phyloP scores from a whole-genome alignment of 1,140 invertebrate genomes.

The Dendroctonus valens region DNA sequence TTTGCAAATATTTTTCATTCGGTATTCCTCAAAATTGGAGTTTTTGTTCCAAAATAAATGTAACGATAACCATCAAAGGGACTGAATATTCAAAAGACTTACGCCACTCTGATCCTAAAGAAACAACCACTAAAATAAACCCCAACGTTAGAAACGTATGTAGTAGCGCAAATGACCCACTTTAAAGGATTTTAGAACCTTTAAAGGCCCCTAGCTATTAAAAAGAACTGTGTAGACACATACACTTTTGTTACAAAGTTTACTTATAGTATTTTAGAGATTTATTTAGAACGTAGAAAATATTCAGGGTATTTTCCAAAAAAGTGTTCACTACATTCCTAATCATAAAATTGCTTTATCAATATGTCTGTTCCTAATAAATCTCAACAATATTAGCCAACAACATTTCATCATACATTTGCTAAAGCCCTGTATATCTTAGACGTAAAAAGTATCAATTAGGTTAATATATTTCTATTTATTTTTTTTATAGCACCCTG shows the following conservation, averaged over 20 bases:
- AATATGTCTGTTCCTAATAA: not conserved
- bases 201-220: slow-evolving; percentile 13
- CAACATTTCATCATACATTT: slow-evolving; percentile 24
- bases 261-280: slow-evolving; percentile 19
- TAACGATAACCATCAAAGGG: slow-evolving; percentile 4
- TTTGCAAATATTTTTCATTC: no score
- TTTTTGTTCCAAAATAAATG: not conserved
- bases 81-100: slow-evolving; percentile 30
- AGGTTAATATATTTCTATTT: not conserved
- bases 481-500: not conserved
- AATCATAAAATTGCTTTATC: not conserved
- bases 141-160: slow-evolving; percentile 31
- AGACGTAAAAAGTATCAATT: not conserved
- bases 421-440: slow-evolving; percentile 1
- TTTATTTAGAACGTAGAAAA: slow-evolving; percentile 15
- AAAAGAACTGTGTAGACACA: slow-evolving; percentile 16
- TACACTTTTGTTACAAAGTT: slow-evolving; percentile 27
- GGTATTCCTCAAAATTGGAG: no score
- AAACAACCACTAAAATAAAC: slow-evolving; percentile 2
- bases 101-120: slow-evolving; percentile 4
- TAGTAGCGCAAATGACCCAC: slow-evolving; percentile 30
- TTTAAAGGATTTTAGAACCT: slow-evolving; percentile 25
- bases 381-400: slow-evolving; percentile 5
- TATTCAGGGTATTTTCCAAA: slow-evolving; percentile 1
- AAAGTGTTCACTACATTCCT: slow-evolving; percentile 1